Percentiles rank a stretch among this genome's conserved stretches.
Conservation (phyloP, 2,113 vertebrate genomes). For the Aphyosemion australe region DNA sequence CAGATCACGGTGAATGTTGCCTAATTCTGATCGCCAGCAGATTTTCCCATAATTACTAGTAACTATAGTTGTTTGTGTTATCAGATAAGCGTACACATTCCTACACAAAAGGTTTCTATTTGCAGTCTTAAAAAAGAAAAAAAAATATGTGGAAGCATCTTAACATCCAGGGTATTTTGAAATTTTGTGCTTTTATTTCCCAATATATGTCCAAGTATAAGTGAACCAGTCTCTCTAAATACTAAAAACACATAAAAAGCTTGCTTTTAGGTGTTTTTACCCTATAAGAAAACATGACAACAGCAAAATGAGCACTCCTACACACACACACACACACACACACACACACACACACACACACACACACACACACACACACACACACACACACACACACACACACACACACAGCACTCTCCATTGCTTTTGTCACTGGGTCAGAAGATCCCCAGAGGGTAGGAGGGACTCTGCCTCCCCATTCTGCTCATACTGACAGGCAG, state of each 20-base stretch:
- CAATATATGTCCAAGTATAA: neutral
- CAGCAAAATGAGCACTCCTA: constrained; percentile 29
- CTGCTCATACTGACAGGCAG: constrained; percentile 48
- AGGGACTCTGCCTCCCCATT: constrained; percentile 33
- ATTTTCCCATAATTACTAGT: too few relatives aligned
- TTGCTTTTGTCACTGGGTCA: constrained; percentile 37
- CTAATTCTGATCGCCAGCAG: too few relatives aligned
- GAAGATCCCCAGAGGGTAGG: constrained; percentile 37
- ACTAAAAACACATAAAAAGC: constrained; percentile 12
- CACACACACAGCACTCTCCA: constrained; percentile 1
- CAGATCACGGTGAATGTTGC: too few relatives aligned
- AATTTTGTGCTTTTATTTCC: neutral
- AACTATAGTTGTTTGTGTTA: too few relatives aligned
- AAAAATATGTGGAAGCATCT: neutral
- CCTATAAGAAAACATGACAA: neutral
- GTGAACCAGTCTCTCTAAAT: constrained; percentile 20
- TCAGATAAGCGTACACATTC: too few relatives aligned
- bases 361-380: too few relatives aligned
- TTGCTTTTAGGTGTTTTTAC: constrained; percentile 1
- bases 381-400: too few relatives aligned
- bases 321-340: too few relatives aligned
- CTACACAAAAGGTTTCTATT: too few relatives aligned
- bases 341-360: too few relatives aligned
- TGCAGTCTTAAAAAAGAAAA: too few relatives aligned
- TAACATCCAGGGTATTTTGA: neutral